Base-by-base conservation (phyloP, 2,888 invertebrate genomes). In the Azorinus chamasolen region DNA sequence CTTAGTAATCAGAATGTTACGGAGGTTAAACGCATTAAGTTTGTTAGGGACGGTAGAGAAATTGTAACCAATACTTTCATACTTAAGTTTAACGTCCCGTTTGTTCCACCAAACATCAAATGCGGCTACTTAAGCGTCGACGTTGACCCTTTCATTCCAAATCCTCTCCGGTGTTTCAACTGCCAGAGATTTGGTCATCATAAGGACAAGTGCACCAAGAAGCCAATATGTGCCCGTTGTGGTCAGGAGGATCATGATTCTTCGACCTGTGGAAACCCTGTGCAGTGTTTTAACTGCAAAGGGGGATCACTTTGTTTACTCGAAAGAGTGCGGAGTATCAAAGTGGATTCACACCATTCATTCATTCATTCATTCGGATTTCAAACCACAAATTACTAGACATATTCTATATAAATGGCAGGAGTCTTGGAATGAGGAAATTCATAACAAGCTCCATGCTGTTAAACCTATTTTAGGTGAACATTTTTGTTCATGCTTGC, bases 281-380 rank as follows among this genome's bases (percentile, higher is more conserved):
- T 14, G 12, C 46, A 61, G 27, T 61, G 61, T 61, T n/a, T 48
- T 3, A 61, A 61, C 20, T 61, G 48, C 20, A 27, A 27, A 27
- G 27, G 18, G n/a, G 27, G 27, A 61, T 27, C 61, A 61, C 27
- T 20, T n/a, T 4, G 24, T 46, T 0, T 24, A n/a, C 12, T 48
- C 61, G 8, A 46, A 32, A 8, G 5, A 14, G 20, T 61, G 48
- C 18, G 10, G 5, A 48, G 18, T 8, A 6, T 61, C 25, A 25
- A 46, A 48, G 2, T 32, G 32, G 18, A 48, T 48, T n/a, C 46
- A 61, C 12, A 32, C 46, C 25, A 61, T 61, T n/a, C 14, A 46
- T 1, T 45, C 14, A 43, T n/a, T 59, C n/a, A 45, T 45, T 25
- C 16, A 22, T 51, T 4, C 12, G 4, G 5, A 51, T 2, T 8